These are phyloP conservation scores for Potorous gilbertii DNA, from an alignment of 2,797 vertebrate species.

Conservation along the genomic window DNA sequence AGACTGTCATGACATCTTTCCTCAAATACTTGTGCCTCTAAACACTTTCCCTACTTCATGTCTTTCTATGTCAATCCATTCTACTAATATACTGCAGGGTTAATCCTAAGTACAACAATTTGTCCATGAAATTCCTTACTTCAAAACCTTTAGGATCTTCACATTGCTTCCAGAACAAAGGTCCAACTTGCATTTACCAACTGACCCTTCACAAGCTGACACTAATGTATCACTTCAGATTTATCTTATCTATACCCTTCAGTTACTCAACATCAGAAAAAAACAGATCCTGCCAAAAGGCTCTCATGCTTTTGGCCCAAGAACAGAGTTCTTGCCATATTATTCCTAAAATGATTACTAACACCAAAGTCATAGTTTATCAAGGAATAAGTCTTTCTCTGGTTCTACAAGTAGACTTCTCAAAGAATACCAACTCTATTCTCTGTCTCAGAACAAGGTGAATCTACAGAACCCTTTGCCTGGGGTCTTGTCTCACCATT, in stretches of 20 bases:
- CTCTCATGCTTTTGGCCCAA: background rate
- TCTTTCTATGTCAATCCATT: background rate
- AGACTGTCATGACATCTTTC: background rate
- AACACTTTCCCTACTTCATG: background rate
- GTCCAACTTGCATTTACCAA: background rate
- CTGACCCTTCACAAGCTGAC: background rate
- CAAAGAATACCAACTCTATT: conserved; percentile 11
- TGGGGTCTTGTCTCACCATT: background rate
- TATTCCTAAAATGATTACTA: background rate
- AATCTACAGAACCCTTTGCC: background rate
- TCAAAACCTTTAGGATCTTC: background rate
- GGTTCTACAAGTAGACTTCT: background rate
- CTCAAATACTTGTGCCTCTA: background rate
- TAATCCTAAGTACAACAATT: background rate
- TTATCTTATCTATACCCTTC: background rate
- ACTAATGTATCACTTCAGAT: background rate
- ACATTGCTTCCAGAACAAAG: background rate
- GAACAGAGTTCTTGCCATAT: background rate
- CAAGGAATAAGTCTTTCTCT: background rate
- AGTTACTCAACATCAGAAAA: background rate
- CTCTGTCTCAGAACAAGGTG: conserved; percentile 1
- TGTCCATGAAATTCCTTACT: background rate
- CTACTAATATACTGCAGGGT: background rate
- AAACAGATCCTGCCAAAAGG: background rate
- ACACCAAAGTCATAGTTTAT: conserved; percentile 18